Base-by-base conservation (phyloP, 1,140 invertebrate genomes). In the Gryon sp. region DNA sequence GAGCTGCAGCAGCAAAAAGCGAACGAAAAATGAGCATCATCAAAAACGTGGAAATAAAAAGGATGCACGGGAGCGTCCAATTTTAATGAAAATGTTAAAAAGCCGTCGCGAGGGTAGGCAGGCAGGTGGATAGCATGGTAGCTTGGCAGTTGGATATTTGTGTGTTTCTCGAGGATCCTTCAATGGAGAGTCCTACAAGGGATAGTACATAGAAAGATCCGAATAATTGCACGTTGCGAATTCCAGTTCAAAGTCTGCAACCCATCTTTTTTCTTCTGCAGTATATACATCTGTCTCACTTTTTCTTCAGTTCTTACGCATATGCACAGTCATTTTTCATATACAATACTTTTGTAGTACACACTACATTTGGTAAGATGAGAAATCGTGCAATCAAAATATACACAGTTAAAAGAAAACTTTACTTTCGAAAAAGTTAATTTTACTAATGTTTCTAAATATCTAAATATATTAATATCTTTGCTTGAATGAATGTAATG, bases 41-140 rank as follows among this genome's bases (percentile, higher is more conserved):
- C 16, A 73, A 62, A 72, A 59, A 32, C 68, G 30, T 14, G 41
- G 5, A 59, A 63, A 63, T 69, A 76, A 69, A 72, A 73, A 69
- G 48, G 50, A 63, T 59, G 68, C 76, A 78, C 55, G 63, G 63
- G 53, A 78, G 75, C 62, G 62, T 78, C 75, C 75, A 73, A 78
- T 72, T 78, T 78, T 78, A 78, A 78, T 78, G 75, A 78, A 73
- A 78, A 78, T 72, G 66, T 66, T 62, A 73, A 72, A 72, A 78
- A 65, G 60, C 68, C 53, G 60, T 50, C 28, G 38, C 45, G 38
- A 60, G 62, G 53, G 72, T 65, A 18, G 43, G 19, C 36, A 60
- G 41, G 15, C 53, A 69, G 65, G 65, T 59, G 28, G 65, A 60
- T 72, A 38, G 38, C 41, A 30, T 19, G 52, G 52, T 46, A 26